A percentile compares a stretch with the other conserved stretches of the same genome.
Evolutionary conservation across 2,888 invertebrate genomes (phyloP).

Genomic region (Brachypalpus laphriformis): DNA sequence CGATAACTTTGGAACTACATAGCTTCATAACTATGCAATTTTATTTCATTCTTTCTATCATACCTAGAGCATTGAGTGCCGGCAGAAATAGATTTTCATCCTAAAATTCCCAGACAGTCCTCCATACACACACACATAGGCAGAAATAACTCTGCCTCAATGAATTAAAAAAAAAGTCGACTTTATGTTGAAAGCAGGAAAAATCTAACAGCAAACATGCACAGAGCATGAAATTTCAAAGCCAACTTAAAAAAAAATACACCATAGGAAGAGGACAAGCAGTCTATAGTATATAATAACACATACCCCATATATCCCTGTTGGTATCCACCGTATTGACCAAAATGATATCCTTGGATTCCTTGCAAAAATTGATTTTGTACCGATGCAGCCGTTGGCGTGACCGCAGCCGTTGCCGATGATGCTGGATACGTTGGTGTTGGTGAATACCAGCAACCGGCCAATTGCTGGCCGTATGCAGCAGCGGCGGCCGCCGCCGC

Average conservation of each 20-base stretch:
- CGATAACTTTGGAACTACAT: background rate
- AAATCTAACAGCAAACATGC: conserved; percentile 70
- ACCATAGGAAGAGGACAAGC: conserved; percentile 18
- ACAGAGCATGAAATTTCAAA: conserved; percentile 68
- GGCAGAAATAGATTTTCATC: conserved; percentile 44
- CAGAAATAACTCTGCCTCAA: background rate
- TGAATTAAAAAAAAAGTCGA: conserved; percentile 25
- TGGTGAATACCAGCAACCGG: conserved; percentile 96
- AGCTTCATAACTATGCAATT: conserved; percentile 43
- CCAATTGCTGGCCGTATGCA: conserved; percentile 90
- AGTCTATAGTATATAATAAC: conserved; percentile 12
- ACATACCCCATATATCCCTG: conserved; percentile 96
- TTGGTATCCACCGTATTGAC: conserved; percentile 95
- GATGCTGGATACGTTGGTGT: conserved; percentile 86
- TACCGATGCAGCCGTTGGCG: conserved; percentile 89
- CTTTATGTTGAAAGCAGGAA: conserved; percentile 67
- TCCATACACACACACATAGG: background rate
- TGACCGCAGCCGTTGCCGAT: conserved; percentile 84
- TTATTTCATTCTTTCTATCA: conserved; percentile 35
- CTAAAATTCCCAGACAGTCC: conserved; percentile 38
- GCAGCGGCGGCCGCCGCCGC: conserved; percentile 83
- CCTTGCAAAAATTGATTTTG: conserved; percentile 94
- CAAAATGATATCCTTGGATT: conserved; percentile 93
- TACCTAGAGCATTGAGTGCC: conserved; percentile 31
- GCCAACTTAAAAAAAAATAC: conserved; percentile 57